A percentile compares a stretch with the other conserved stretches of the same genome.
phyloP scores from a whole-genome alignment of 2,113 vertebrate genomes.

The Sminthopsis crassicaudata region DNA sequence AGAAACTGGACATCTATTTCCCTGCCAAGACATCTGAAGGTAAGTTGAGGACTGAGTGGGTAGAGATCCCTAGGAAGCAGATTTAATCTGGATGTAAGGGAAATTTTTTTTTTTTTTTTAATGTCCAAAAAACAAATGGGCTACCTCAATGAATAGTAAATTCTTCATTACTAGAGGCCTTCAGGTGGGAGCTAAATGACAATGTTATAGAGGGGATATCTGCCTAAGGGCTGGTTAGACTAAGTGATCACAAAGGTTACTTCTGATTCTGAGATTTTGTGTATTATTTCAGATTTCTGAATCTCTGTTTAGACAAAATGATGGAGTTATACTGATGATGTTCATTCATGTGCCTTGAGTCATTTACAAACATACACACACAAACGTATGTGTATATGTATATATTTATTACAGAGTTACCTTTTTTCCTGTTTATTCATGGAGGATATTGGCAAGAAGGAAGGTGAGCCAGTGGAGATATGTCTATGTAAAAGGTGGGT shows the following conservation, averaged over 20 bases:
- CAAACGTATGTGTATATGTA: neutral
- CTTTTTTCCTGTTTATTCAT: slow-evolving; percentile 91
- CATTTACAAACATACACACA: neutral
- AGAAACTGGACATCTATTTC: slow-evolving; percentile 93
- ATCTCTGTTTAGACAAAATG: neutral
- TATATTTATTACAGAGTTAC: slow-evolving; percentile 83
- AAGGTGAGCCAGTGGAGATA: slow-evolving; percentile 84
- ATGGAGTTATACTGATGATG: neutral
- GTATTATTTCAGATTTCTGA: neutral
- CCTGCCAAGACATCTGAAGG: slow-evolving; percentile 83
- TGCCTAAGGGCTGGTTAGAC: neutral
- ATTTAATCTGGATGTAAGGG: neutral
- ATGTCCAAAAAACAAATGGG: neutral
- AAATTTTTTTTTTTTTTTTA: neutral
- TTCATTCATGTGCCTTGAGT: neutral
- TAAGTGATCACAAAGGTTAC: neutral
- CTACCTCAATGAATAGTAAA: neutral
- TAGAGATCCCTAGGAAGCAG: neutral
- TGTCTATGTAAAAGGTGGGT: neutral
- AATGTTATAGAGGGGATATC: neutral
- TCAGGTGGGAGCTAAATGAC: neutral
- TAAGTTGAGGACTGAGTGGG: slow-evolving; percentile 56
- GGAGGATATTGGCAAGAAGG: slow-evolving; percentile 96
- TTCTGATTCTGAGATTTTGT: neutral
- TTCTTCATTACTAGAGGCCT: neutral